Base-by-base conservation (phyloP, 2,113 vertebrate genomes). In the Suncus etruscus region DNA sequence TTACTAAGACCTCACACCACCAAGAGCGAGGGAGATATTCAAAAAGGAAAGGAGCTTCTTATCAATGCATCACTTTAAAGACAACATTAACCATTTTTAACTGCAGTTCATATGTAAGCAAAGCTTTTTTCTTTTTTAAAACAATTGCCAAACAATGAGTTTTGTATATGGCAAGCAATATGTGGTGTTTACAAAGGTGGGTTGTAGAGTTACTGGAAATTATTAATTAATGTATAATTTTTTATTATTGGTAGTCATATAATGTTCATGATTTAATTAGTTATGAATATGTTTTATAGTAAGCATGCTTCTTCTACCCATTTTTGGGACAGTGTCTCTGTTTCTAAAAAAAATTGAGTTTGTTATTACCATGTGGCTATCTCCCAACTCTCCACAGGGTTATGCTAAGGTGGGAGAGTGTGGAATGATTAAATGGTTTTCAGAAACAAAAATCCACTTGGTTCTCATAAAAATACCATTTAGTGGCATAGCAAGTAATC, bases 191-290 rank as follows among this genome's bases (percentile, higher is more conserved):
- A 75, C 39, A 32, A 10, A 83, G 54, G 58, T 90, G 65, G 79
- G 82, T 51, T 83, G 50, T 51, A 82, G 1, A 66, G 31, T 75
- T 80, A 85, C 27, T 27, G 82, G 68, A 58, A 86, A 81, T 6
- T 75, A 58, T 4, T 9, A 83, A 78, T 54, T 47, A 58, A 10
- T 68, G 54, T 68, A 92, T 86, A 73, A 54, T 79, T 25, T 58
- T n/a, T 90, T 83, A 91, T 66, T 92, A 75, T 87, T 14, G 51
- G 73, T 80, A 87, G 39, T 11, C 39, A 29, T 70, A 78, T 73
- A 72, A 78, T 87, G 32, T n/a, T 83, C 84, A 32, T 22, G 84
- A 91, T 92, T 72, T 27, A 75, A 89, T 83, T 16, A 18, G 89
- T 50, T 86, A 87, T 63, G 81, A 90, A 72, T 69, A 70, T 0